Evolutionary conservation across 2,888 invertebrate genomes (phyloP).

Genomic region (Drosophila ezoana): DNA sequence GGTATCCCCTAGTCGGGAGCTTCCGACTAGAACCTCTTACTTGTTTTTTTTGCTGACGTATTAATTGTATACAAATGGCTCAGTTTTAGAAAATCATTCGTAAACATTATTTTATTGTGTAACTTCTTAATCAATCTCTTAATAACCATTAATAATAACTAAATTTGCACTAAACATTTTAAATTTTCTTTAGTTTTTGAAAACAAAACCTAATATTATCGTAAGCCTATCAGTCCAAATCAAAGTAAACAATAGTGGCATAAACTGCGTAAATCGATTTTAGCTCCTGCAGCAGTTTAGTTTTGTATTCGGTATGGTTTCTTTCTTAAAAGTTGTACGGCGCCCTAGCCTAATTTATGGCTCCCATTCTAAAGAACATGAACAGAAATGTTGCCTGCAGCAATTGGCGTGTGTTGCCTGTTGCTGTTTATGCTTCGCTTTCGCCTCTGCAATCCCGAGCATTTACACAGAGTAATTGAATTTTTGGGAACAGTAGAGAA

Average conservation of each 20-base stretch:
- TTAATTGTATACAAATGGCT: too few relatives aligned
- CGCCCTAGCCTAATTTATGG: constrained; percentile 20
- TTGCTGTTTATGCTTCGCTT: constrained; percentile 45
- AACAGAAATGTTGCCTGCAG: constrained; percentile 3
- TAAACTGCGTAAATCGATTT: constrained; percentile 9
- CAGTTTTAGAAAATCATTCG: too few relatives aligned
- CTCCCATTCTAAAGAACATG: constrained; percentile 15
- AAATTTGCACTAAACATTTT: not conserved
- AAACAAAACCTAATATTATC: not conserved
- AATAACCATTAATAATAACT: not conserved
- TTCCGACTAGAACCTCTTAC: too few relatives aligned
- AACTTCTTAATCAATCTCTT: too few relatives aligned
- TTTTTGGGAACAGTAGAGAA: constrained; percentile 30
- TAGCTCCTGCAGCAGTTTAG: not conserved
- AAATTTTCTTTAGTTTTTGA: too few relatives aligned
- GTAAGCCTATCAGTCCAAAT: not conserved
- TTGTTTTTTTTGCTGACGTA: too few relatives aligned
- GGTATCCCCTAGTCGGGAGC: too few relatives aligned
- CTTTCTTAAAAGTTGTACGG: not conserved
- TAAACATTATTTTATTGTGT: too few relatives aligned
- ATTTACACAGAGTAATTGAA: constrained; percentile 46
- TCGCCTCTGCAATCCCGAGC: constrained; percentile 30
- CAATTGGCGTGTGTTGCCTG: constrained; percentile 26
- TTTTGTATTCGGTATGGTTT: not conserved
- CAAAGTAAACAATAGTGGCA: constrained; percentile 10